Percentiles rank a stretch among this genome's conserved stretches.
Evolutionary conservation across 2,113 vertebrate genomes (phyloP).

Genomic region (Trinectes maculatus): DNA sequence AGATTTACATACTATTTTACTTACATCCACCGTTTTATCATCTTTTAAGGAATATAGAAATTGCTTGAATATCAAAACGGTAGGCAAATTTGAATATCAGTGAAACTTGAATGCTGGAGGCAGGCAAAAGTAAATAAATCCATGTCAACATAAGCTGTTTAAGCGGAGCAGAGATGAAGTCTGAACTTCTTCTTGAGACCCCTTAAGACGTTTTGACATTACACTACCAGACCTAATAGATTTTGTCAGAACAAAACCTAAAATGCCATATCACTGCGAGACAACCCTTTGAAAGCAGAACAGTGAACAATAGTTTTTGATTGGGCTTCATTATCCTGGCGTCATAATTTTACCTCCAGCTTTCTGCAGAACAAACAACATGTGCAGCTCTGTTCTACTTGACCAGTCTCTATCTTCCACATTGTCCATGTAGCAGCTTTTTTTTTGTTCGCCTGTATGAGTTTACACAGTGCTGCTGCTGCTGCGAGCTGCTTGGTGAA

Average conservation of each 20-base stretch:
- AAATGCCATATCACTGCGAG: conserved; percentile 3
- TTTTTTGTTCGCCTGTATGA: conserved; percentile 21
- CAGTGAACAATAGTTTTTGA: conserved; percentile 12
- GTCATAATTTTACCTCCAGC: conserved; percentile 24
- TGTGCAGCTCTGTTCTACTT: conserved; percentile 37
- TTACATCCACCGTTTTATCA: no score
- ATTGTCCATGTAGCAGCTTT: conserved; percentile 34
- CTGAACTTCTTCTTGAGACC: conserved; percentile 2
- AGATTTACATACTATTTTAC: no score
- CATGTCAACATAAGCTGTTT: no score
- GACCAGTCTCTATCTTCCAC: conserved; percentile 11
- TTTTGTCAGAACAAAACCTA: conserved; percentile 28
- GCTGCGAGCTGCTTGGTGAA: conserved; percentile 22
- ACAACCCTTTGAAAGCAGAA: conserved; percentile 1
- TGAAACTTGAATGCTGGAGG: background rate
- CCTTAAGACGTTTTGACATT: conserved; percentile 25
- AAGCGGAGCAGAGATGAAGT: background rate
- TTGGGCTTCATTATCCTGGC: conserved; percentile 27
- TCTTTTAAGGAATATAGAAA: background rate
- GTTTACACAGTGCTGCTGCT: background rate
- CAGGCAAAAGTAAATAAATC: background rate
- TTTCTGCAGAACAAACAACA: conserved; percentile 33
- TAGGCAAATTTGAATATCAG: background rate
- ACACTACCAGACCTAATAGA: conserved; percentile 27
- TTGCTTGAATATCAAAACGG: background rate